Base-by-base conservation (phyloP, 2,888 invertebrate species). In the Balanococcus diminutus region DNA sequence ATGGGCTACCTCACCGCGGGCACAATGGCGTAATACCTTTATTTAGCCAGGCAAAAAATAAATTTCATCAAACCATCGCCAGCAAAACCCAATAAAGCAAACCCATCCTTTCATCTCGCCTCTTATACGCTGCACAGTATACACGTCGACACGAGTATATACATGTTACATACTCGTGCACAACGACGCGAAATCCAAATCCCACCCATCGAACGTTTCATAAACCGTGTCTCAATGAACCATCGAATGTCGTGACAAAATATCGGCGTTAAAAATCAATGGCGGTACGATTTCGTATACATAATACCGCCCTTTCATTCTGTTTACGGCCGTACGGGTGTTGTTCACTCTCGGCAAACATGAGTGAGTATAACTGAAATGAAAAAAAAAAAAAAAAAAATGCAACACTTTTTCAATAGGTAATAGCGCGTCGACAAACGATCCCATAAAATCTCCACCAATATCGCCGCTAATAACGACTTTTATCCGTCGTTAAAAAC, bases 241-340 rank as follows among this genome's bases (percentile, higher is more conserved):
- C 75, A 75, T 75, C 75, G 32, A 32, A 75, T 75, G 36, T 75
- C 75, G 75, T 75, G 75, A 75, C 75, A 75, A 67, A 67, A 67
- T 67, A 67, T 67, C 67, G 11, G 11, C 32, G 75, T 75, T 67
- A 75, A 75, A 61, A 75, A 32, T 75, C 75, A 75, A 75, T 75
- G 75, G 75, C 75, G 75, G 32, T 75, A 67, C 67, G 28, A 67
- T 67, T 75, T 75, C 75, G n/a, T 28, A 9, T 32, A 32, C 31
- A 67, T 75, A 75, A 75, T 19, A 19, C 75, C 75, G 75, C 75
- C 75, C 75, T 75, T 32, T 67, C 28, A 9, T 61, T 28, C 19
- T 51, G 2, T 42, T 9, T 11, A 42, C 14, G 42, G 11, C 2
- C 14, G 14, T 42, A 14, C 36, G 36, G 8, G 36, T 46, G 56